Percentiles rank a stretch among this genome's conserved stretches.
Evolutionary conservation across 2,888 invertebrate species (phyloP).

Genomic region (Hypercompe scribonia): DNA sequence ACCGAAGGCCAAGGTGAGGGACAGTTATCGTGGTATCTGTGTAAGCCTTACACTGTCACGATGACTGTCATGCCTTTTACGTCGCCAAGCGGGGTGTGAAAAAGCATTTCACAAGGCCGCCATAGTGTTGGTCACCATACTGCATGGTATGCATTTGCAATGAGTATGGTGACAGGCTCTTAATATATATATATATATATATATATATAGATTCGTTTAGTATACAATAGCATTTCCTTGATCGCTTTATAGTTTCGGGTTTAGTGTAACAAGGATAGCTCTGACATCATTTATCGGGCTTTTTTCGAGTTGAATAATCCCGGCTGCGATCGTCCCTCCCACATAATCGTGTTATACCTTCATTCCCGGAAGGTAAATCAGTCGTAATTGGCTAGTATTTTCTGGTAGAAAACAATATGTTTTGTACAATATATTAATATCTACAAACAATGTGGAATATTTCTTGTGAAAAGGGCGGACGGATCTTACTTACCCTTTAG

Average conservation of each 20-base stretch:
- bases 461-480: not conserved
- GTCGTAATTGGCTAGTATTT: not conserved
- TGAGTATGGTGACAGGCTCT: too few species aligned
- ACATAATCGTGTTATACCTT: conserved; percentile 2
- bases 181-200: too few species aligned
- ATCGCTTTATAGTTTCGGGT: conserved; percentile 12
- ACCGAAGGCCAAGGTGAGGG: too few species aligned
- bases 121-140: too few species aligned
- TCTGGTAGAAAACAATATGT: not conserved
- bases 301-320: conserved; percentile 12
- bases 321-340: conserved; percentile 1
- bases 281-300: conserved; percentile 5
- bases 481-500: too few species aligned
- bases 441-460: not conserved
- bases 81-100: too few species aligned
- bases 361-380: not conserved
- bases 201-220: conserved; percentile 9
- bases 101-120: too few species aligned
- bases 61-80: too few species aligned
- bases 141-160: too few species aligned
- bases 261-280: conserved; percentile 2
- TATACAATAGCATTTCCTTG: not conserved
- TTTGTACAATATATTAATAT: not conserved
- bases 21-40: too few species aligned
- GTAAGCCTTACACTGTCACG: too few species aligned